phyloP scores from a whole-genome alignment of 2,888 invertebrate species.

The Rhorus exstirpatorius region DNA sequence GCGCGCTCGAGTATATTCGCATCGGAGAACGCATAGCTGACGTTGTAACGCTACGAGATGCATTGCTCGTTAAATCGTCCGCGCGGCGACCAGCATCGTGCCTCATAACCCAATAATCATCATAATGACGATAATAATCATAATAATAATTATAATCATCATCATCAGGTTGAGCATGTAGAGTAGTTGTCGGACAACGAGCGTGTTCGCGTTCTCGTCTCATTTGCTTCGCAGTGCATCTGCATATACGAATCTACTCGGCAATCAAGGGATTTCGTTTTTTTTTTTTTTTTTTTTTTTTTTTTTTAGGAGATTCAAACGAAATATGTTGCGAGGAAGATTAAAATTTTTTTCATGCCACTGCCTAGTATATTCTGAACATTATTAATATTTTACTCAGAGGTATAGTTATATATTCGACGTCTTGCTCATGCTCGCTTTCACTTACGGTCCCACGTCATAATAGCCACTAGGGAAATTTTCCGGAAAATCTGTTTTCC shows the following conservation, averaged over 20 bases:
- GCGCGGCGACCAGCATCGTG: constrained; percentile 39
- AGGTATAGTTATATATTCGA: too few relatives aligned
- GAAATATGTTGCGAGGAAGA: too few relatives aligned
- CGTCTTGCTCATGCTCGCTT: neutral
- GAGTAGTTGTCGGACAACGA: constrained; percentile 29
- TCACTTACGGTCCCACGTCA: constrained; percentile 22
- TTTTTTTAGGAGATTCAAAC: too few relatives aligned
- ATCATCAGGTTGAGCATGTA: constrained; percentile 38
- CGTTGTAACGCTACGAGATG: constrained; percentile 28
- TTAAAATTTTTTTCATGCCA: too few relatives aligned
- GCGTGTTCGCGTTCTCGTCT: constrained; percentile 38
- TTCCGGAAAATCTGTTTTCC: constrained; percentile 39
- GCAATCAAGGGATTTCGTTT: neutral
- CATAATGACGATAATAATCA: constrained; percentile 18
- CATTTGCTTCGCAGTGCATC: constrained; percentile 48
- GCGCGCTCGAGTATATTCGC: constrained; percentile 23
- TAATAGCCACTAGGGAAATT: constrained; percentile 22
- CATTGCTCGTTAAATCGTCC: constrained; percentile 52
- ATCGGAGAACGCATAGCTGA: constrained; percentile 17
- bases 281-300: too few relatives aligned
- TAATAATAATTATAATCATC: constrained; percentile 30
- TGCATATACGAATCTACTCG: constrained; percentile 27
- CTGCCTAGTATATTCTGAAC: too few relatives aligned
- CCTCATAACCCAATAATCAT: constrained; percentile 27
- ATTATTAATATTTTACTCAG: too few relatives aligned